Percentiles rank a stretch among this genome's conserved stretches.
Conservation (phyloP, 1,140 invertebrate species). For the Caerostris extrusa region DNA sequence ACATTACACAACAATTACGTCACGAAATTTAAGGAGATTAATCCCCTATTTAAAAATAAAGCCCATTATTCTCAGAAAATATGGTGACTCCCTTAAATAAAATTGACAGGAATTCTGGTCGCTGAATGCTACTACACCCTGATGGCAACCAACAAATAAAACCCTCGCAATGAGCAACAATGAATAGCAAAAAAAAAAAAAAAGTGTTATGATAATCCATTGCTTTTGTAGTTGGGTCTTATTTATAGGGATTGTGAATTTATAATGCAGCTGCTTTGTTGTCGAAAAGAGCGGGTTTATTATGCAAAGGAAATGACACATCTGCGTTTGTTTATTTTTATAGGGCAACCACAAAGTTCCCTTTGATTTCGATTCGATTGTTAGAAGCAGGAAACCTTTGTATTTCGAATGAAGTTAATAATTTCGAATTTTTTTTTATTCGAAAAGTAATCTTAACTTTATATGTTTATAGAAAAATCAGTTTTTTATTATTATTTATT, state of each 20-base stretch:
- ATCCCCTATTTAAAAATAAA: not conserved
- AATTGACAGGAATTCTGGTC: not conserved
- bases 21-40: not conserved
- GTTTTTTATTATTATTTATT: too few relatives aligned
- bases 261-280: constrained; percentile 50
- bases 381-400: constrained; percentile 42
- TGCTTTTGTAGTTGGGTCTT: not conserved
- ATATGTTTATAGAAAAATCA: not conserved
- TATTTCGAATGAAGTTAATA: not conserved
- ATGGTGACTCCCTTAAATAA: constrained; percentile 14
- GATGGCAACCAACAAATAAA: not conserved
- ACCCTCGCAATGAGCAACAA: not conserved
- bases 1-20: not conserved
- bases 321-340: constrained; percentile 38
- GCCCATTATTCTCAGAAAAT: not conserved
- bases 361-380: not conserved
- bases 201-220: constrained; percentile 13
- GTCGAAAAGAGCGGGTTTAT: constrained; percentile 49
- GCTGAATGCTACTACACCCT: not conserved
- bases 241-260: constrained; percentile 63
- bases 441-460: not conserved
- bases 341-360: not conserved
- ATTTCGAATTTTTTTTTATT: not conserved
- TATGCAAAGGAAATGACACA: constrained; percentile 70
- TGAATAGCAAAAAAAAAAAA: not conserved